Base-by-base conservation (phyloP, 2,888 invertebrate genomes). In the Tachina fera region DNA sequence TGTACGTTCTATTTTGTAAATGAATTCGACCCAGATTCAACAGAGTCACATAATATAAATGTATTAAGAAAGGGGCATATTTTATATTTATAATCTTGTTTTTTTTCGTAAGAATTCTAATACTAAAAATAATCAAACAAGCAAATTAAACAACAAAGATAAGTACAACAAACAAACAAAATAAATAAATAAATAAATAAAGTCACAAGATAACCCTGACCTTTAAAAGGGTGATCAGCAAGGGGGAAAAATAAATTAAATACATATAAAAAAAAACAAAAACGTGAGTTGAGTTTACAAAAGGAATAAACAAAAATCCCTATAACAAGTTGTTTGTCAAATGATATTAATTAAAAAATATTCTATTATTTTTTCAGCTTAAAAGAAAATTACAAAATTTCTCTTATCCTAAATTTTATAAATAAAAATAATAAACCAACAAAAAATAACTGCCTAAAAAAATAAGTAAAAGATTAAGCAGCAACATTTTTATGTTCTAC, bases 251-350 rank as follows among this genome's bases (percentile, higher is more conserved):
- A n/a, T n/a, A n/a, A n/a, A n/a, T n/a, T 16, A 0, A 43, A 39
- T 53, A 14, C 5, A n/a, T n/a, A 78, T 53, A 39, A 56, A 53
- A 31, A 53, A 47, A 75, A 77, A 79, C 31, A 53, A 47, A 75
- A 77, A 79, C 85, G 78, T 86, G 78, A 86, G 85, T 86, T 86
- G 85, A 79, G 85, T 83, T 86, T 75, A 45, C 78, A 67, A 79
- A 58, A 47, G 31, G 31, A 31, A 31, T 31, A 6, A 31, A 4
- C 3, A n/a, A 11, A 53, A 60, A 53, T 56, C 51, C 67, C 51
- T 45, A n/a, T n/a, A 53, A 47, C 19, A 10, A 9, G 47, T 56
- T 56, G 14, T 41, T 43, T 11, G 13, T 1, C 6, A 31, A 49
- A 39, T 49, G 8, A 1, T 13, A 76, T 67, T 81, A 84, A 77